These are phyloP conservation scores for Lontra canadensis DNA, from an alignment of 2,113 vertebrate genomes.

Conservation along the genomic window DNA sequence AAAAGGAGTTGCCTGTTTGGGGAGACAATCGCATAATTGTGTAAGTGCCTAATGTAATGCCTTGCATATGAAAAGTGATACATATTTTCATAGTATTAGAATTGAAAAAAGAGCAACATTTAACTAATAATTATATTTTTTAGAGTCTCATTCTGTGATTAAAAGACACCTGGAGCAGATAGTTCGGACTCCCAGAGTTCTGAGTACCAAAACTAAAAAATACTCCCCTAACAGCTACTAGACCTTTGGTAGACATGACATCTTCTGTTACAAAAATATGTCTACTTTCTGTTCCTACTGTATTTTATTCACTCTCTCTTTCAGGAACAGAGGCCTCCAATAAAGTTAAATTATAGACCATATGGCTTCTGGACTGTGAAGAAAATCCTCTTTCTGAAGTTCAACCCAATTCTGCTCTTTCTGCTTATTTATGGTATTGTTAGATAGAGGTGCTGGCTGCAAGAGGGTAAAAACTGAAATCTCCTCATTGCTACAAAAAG, in stretches of 20 bases:
- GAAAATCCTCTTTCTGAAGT: slow-evolving; percentile 34
- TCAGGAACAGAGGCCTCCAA: neutral
- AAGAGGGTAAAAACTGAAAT: neutral
- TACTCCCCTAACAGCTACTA: neutral
- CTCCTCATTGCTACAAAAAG: neutral
- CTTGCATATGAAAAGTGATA: neutral
- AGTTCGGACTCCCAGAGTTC: neutral
- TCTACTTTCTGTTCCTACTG: neutral
- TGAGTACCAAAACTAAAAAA: neutral
- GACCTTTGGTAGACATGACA: neutral
- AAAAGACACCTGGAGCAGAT: neutral
- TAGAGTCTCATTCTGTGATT: neutral
- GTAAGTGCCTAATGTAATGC: neutral
- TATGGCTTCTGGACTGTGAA: neutral
- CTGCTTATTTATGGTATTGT: neutral
- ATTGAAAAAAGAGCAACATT: neutral
- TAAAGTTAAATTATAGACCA: neutral
- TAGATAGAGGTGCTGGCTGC: neutral
- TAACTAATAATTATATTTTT: neutral
- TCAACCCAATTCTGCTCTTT: neutral
- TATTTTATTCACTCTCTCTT: neutral
- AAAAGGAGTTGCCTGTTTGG: neutral
- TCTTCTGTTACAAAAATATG: neutral
- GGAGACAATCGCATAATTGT: neutral
- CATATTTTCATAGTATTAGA: neutral